A percentile compares a stretch with the other conserved stretches of the same genome.
Conservation (phyloP, 2,113 vertebrate species). For the Paratilapia polleni region DNA sequence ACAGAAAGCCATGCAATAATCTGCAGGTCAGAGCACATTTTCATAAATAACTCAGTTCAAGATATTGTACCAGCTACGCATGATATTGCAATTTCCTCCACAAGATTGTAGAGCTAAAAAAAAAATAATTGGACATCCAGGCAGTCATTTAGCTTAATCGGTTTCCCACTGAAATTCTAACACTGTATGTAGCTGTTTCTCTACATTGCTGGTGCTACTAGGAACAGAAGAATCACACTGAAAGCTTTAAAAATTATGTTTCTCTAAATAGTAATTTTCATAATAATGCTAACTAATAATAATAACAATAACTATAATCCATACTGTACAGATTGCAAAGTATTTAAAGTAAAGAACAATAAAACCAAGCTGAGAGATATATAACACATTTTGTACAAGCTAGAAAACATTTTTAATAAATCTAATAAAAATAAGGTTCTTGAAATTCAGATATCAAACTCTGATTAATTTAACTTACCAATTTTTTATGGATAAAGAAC, state of each 20-base stretch:
- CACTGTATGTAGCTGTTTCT: conserved; percentile 23
- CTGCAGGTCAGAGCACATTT: conserved; percentile 59
- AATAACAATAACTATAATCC: neutral
- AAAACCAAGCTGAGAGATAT: neutral
- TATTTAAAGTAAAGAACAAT: neutral
- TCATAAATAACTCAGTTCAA: conserved; percentile 60
- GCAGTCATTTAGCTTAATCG: conserved; percentile 62
- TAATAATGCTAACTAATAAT: neutral
- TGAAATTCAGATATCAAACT: conserved; percentile 7
- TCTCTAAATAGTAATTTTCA: conserved; percentile 3
- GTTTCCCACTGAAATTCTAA: conserved; percentile 47
- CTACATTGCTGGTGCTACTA: neutral
- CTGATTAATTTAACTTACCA: conserved; percentile 1
- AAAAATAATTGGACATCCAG: conserved; percentile 65
- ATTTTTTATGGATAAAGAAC: conserved; percentile 27
- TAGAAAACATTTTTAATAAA: neutral
- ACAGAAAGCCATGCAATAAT: conserved; percentile 50
- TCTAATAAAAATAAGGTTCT: neutral
- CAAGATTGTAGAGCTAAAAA: conserved; percentile 46
- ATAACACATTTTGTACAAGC: neutral
- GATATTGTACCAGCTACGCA: conserved; percentile 49
- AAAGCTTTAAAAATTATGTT: neutral
- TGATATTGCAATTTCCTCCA: conserved; percentile 55
- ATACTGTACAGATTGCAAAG: neutral
- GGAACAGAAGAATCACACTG: neutral